phyloP scores from a whole-genome alignment of 2,113 vertebrate species.

The Noctilio leporinus region DNA sequence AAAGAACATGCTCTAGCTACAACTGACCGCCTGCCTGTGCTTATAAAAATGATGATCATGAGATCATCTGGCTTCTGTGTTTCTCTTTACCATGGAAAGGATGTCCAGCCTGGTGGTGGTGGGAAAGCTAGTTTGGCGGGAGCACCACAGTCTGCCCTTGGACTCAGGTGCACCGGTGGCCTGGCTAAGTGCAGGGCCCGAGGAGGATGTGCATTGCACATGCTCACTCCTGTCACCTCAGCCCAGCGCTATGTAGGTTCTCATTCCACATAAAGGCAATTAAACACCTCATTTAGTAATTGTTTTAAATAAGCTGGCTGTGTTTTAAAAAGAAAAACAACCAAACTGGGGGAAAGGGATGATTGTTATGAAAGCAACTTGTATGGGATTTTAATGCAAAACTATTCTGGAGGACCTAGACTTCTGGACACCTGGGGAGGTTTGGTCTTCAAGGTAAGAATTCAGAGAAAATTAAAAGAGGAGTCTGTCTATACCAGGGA shows the following conservation, averaged over 20 bases:
- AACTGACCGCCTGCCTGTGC: background rate
- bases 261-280: background rate
- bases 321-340: background rate
- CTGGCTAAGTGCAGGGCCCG: rapidly evolving
- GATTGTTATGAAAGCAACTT: background rate
- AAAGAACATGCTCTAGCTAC: background rate
- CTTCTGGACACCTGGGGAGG: background rate
- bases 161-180: rapidly evolving
- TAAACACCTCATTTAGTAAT: background rate
- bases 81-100: background rate
- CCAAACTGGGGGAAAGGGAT: background rate
- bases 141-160: rapidly evolving
- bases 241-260: background rate
- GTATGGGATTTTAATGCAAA: background rate
- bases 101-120: background rate
- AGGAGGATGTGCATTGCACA: background rate
- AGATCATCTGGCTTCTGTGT: background rate
- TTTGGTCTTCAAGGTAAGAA: background rate
- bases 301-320: background rate
- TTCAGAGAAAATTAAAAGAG: background rate
- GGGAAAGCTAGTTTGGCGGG: rapidly evolving
- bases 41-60: background rate
- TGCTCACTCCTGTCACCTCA: background rate
- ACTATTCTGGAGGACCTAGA: background rate
- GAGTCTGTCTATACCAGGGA: background rate